Evolutionary conservation across 2,113 vertebrate genomes (phyloP).

Genomic region (Telmatochromis brichardi): DNA sequence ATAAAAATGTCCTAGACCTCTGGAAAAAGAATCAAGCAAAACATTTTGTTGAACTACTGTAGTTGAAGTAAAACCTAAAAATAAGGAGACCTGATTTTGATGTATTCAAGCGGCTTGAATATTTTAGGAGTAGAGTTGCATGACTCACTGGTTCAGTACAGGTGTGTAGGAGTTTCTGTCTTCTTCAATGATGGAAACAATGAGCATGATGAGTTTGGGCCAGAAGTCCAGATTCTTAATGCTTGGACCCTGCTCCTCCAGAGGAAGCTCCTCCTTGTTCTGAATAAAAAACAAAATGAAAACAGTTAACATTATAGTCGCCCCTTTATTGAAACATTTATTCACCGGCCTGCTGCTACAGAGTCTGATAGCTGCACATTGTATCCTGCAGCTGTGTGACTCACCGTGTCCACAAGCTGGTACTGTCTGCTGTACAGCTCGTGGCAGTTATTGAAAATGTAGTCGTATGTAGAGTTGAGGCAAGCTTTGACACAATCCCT

Average conservation of each 20-base stretch:
- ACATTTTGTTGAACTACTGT: neutral
- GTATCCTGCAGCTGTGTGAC: slow-evolving; percentile 22
- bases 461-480: slow-evolving; percentile 96
- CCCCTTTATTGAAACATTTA: neutral
- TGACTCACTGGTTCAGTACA: slow-evolving; percentile 92
- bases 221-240: slow-evolving; percentile 96
- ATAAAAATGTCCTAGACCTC: neutral
- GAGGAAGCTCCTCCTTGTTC: slow-evolving; percentile 83
- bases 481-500: slow-evolving; percentile 97
- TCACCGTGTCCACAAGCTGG: slow-evolving; percentile 80
- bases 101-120: neutral
- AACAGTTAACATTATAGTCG: neutral
- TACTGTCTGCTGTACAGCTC: slow-evolving; percentile 93
- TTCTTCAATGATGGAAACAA: slow-evolving; percentile 97
- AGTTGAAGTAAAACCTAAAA: neutral
- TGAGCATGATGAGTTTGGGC: slow-evolving; percentile 97
- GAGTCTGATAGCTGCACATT: neutral
- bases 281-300: slow-evolving; percentile 27
- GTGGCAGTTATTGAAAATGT: slow-evolving; percentile 97
- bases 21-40: neutral
- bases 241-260: slow-evolving; percentile 93
- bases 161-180: slow-evolving; percentile 94
- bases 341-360: neutral
- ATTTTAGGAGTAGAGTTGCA: neutral
- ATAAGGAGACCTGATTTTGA: neutral